These are phyloP conservation scores for Ibidorhyncha struthersii DNA, from an alignment of 2,113 vertebrate species.

Conservation along the genomic window DNA sequence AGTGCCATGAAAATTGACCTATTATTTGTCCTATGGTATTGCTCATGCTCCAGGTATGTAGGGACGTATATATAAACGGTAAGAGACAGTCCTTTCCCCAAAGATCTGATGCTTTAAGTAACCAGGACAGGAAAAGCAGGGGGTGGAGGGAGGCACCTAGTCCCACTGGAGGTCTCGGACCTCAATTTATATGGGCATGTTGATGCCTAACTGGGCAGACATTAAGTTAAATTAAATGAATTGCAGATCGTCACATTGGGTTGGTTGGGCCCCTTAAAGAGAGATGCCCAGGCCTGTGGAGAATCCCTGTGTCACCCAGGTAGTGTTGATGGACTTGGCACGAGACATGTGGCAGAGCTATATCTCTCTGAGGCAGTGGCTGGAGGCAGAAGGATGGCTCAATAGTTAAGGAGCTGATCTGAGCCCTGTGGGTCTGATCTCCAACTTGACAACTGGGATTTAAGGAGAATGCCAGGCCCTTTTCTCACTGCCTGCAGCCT, in stretches of 20 bases:
- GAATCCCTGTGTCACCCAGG: background rate
- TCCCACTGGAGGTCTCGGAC: background rate
- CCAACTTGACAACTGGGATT: background rate
- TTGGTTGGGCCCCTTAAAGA: background rate
- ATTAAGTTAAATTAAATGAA: background rate
- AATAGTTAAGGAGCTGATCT: background rate
- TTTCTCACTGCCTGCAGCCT: background rate
- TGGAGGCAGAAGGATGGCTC: background rate
- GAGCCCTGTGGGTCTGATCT: background rate
- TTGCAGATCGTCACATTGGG: background rate
- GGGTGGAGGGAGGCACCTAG: no score
- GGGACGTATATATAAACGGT: background rate
- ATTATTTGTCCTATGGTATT: background rate
- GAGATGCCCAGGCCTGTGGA: background rate
- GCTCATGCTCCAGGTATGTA: background rate
- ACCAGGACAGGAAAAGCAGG: background rate
- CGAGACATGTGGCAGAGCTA: background rate
- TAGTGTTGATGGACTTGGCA: background rate
- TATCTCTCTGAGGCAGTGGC: background rate
- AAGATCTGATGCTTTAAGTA: background rate
- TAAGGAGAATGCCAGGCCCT: background rate
- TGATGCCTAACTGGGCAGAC: background rate
- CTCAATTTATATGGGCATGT: background rate
- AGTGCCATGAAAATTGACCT: background rate
- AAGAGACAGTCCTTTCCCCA: background rate